Evolutionary conservation across 2,888 invertebrate genomes (phyloP).

Genomic region (Tiphia femorata): DNA sequence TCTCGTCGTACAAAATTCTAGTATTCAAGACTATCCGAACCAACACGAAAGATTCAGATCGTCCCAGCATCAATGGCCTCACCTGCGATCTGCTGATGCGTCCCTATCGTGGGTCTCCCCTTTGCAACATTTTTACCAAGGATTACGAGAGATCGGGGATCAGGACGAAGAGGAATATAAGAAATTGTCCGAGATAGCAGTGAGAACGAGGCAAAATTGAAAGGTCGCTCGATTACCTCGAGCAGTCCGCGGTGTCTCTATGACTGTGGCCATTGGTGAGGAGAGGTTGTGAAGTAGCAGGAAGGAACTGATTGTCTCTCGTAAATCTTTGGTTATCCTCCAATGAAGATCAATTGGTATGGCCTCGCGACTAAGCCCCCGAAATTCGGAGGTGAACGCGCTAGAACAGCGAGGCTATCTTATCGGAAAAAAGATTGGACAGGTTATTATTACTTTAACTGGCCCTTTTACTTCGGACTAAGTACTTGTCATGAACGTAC

Average conservation of each 20-base stretch:
- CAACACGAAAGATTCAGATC: constrained; percentile 33
- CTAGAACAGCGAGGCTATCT: constrained; percentile 87
- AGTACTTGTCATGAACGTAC: no score
- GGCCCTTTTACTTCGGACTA: no score
- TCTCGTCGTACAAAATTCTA: constrained; percentile 57
- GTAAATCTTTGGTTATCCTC: constrained; percentile 28
- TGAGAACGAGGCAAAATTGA: not conserved
- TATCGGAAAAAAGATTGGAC: constrained; percentile 89
- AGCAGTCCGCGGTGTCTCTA: no score
- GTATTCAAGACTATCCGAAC: constrained; percentile 46
- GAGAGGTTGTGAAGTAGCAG: not conserved
- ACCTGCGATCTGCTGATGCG: constrained; percentile 1
- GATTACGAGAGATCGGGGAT: no score
- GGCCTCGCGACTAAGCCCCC: constrained; percentile 82
- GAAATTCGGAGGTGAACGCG: constrained; percentile 87
- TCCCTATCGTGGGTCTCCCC: no score
- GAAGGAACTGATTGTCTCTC: constrained; percentile 16
- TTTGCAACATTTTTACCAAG: no score
- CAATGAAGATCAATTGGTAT: constrained; percentile 69
- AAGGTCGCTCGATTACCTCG: not conserved
- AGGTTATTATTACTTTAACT: no score
- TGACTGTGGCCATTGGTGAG: not conserved
- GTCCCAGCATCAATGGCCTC: constrained; percentile 30
- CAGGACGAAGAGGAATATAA: no score
- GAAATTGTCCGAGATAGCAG: not conserved